These are phyloP conservation scores for Trachymyrmex cornetzi DNA, from an alignment of 1,140 invertebrate genomes.

Conservation along the genomic window DNA sequence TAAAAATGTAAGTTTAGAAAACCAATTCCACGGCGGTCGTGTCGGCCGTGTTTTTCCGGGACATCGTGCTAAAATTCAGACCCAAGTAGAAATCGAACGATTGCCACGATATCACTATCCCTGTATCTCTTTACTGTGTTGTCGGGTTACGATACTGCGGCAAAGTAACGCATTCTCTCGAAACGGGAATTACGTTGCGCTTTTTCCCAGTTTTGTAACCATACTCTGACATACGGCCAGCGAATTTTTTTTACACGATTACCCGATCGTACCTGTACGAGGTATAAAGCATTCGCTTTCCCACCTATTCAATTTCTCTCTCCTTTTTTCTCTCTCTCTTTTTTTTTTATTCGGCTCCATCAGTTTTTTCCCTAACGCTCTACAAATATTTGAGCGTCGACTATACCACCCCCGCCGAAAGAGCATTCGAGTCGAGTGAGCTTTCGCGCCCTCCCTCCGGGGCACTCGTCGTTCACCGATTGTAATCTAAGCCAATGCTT, in stretches of 20 bases:
- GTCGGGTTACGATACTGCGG: constrained; percentile 50
- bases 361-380: constrained; percentile 77
- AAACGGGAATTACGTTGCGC: constrained; percentile 43
- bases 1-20: constrained; percentile 59
- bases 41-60: constrained; percentile 36
- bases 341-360: constrained; percentile 62
- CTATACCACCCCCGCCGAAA: constrained; percentile 67
- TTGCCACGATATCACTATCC: constrained; percentile 31
- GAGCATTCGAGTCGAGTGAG: constrained; percentile 79
- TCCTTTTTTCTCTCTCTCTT: neutral
- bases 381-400: constrained; percentile 76
- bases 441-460: constrained; percentile 70
- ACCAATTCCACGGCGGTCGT: constrained; percentile 34
- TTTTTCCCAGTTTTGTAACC: constrained; percentile 38
- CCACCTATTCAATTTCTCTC: constrained; percentile 74
- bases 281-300: constrained; percentile 62
- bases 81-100: constrained; percentile 59
- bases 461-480: constrained; percentile 75
- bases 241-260: constrained; percentile 63
- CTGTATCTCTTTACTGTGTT: constrained; percentile 46
- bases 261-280: constrained; percentile 60
- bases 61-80: constrained; percentile 60
- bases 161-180: constrained; percentile 51
- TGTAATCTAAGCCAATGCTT: constrained; percentile 77
- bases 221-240: constrained; percentile 34